These are phyloP conservation scores for Ptyas mucosa DNA, from an alignment of 2,113 vertebrate genomes.

Conservation along the genomic window DNA sequence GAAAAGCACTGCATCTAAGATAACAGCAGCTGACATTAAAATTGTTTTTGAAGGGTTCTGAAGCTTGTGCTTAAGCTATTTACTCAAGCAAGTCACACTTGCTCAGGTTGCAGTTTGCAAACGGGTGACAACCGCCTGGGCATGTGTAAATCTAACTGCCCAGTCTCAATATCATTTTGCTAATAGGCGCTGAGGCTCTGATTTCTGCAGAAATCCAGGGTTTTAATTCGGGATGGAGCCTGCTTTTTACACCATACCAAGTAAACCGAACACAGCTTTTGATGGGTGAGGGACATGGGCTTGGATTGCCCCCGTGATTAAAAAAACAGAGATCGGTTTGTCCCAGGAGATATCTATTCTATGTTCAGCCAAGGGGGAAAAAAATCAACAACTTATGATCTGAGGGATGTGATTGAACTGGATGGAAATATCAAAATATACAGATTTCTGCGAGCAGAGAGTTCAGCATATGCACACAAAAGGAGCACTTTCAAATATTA, in stretches of 20 bases:
- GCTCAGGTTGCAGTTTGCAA: neutral
- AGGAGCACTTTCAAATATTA: constrained; percentile 44
- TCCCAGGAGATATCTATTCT: constrained; percentile 12
- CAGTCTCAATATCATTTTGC: constrained; percentile 40
- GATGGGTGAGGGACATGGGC: neutral
- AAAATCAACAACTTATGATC: neutral
- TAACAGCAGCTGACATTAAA: neutral
- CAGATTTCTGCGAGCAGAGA: constrained; percentile 8
- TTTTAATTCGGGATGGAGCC: neutral
- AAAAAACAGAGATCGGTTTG: constrained; percentile 43
- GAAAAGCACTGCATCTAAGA: neutral
- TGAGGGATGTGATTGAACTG: constrained; percentile 24
- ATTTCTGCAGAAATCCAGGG: neutral
- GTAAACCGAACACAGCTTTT: neutral
- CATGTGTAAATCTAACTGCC: neutral
- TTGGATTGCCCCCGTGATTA: constrained; percentile 1
- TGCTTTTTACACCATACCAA: neutral
- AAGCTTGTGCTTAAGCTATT: neutral
- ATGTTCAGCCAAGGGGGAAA: neutral
- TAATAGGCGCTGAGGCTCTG: constrained; percentile 15
- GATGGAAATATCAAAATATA: constrained; percentile 18
- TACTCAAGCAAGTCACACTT: neutral
- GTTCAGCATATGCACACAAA: constrained; percentile 28
- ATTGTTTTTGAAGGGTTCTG: neutral
- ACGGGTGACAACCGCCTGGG: neutral